A percentile compares a stretch with the other conserved stretches of the same genome.
Evolutionary conservation across 2,113 vertebrate genomes (phyloP).

Genomic region (Pituophis catenifer): DNA sequence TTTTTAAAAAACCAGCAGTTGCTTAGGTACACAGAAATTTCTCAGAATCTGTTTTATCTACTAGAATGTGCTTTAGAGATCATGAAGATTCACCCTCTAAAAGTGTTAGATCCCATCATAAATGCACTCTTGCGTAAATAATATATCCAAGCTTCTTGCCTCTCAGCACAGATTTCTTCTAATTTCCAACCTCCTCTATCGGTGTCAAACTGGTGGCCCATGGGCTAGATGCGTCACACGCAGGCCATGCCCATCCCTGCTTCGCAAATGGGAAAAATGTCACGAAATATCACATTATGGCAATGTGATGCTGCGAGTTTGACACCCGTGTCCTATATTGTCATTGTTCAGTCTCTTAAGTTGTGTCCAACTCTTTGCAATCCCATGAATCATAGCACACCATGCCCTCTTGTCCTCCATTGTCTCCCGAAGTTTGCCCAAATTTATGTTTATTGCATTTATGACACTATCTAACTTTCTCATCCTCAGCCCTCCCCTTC

Average conservation of each 20-base stretch:
- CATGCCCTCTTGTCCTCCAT: background rate
- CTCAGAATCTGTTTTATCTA: background rate
- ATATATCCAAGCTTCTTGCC: background rate
- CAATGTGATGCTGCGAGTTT: too few relatives aligned
- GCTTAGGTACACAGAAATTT: background rate
- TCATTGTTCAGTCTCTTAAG: background rate
- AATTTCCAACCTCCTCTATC: background rate
- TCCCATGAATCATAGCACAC: background rate
- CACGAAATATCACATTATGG: too few relatives aligned
- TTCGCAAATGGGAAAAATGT: too few relatives aligned
- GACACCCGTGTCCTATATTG: too few relatives aligned
- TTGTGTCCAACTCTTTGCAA: background rate
- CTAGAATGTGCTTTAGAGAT: background rate
- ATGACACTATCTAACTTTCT: background rate
- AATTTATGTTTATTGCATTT: background rate
- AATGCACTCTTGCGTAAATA: background rate
- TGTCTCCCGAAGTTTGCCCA: background rate
- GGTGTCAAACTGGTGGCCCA: too few relatives aligned
- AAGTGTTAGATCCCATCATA: background rate
- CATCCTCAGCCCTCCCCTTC: background rate
- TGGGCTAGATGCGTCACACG: too few relatives aligned
- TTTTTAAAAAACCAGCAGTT: constrained; percentile 6
- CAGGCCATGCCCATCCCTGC: too few relatives aligned
- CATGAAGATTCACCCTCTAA: background rate
- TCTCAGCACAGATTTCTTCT: background rate